Conservation (phyloP, 2,113 vertebrate species). For the Oostethus manadensis region DNA sequence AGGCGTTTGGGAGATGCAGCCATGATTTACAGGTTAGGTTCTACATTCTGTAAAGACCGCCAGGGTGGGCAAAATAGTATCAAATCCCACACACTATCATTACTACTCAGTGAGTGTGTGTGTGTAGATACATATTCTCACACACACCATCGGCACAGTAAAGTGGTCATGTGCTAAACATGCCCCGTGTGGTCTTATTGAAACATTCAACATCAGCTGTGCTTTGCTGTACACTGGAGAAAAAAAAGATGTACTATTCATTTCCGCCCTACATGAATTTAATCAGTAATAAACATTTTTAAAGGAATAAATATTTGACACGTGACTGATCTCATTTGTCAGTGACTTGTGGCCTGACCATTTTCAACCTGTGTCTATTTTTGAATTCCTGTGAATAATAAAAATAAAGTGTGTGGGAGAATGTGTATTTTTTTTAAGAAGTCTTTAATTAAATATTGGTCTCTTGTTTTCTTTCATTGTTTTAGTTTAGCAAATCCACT, state of each 20-base stretch:
- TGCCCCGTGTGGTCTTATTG: slow-evolving; percentile 51
- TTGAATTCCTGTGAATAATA: slow-evolving; percentile 47
- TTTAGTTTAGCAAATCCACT: too few relatives aligned
- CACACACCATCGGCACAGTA: slow-evolving; percentile 54
- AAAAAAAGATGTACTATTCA: slow-evolving; percentile 67
- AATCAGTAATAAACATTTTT: slow-evolving; percentile 77
- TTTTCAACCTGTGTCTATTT: slow-evolving; percentile 42
- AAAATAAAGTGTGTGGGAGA: slow-evolving; percentile 28
- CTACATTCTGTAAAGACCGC: slow-evolving; percentile 11
- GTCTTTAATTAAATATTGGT: slow-evolving; percentile 4
- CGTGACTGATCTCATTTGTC: slow-evolving; percentile 51
- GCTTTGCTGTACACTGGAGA: slow-evolving; percentile 79
- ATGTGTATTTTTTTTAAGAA: slow-evolving; percentile 17
- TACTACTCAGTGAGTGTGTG: slow-evolving; percentile 59
- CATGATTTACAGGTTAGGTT: slow-evolving; percentile 2
- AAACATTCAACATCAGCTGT: slow-evolving; percentile 67
- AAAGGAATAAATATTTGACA: slow-evolving; percentile 72
- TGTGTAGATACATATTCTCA: slow-evolving; percentile 35
- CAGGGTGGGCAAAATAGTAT: slow-evolving; percentile 26
- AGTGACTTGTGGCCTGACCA: slow-evolving; percentile 32
- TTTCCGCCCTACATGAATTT: slow-evolving; percentile 66
- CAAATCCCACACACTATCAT: slow-evolving; percentile 47
- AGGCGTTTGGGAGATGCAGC: slow-evolving; percentile 43
- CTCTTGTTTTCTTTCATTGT: neutral
- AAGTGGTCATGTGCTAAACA: slow-evolving; percentile 49